phyloP scores from a whole-genome alignment of 2,113 vertebrate genomes.

The Siphamia tubifer region DNA sequence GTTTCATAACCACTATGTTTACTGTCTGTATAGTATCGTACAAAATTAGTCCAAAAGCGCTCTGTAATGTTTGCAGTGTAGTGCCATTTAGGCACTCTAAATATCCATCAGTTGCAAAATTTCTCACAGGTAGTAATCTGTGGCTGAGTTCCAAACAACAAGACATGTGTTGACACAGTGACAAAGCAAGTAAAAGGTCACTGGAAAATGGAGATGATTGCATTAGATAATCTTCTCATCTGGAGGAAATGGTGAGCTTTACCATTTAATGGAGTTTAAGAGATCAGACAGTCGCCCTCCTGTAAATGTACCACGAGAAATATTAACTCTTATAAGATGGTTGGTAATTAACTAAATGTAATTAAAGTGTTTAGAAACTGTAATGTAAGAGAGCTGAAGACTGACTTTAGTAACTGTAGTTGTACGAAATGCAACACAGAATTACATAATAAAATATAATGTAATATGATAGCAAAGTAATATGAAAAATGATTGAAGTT shows the following conservation, averaged over 20 bases:
- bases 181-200: not conserved
- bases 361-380: not conserved
- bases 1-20: not conserved
- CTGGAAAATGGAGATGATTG: not conserved
- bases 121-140: not conserved
- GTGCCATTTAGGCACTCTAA: not conserved
- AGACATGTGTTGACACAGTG: not conserved
- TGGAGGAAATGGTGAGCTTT: not conserved
- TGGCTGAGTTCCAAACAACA: not conserved
- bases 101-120: not conserved
- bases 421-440: too few relatives aligned
- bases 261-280: not conserved
- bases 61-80: not conserved
- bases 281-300: not conserved
- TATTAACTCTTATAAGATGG: not conserved
- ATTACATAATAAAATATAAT: too few relatives aligned
- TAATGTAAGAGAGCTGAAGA: not conserved
- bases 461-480: not conserved
- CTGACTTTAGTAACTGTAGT: not conserved
- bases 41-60: not conserved
- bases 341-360: not conserved
- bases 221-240: not conserved
- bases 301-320: not conserved
- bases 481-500: not conserved
- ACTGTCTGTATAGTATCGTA: not conserved